Conservation (phyloP, 2,797 vertebrate genomes). For the Lepilemur ruficaudatus region DNA sequence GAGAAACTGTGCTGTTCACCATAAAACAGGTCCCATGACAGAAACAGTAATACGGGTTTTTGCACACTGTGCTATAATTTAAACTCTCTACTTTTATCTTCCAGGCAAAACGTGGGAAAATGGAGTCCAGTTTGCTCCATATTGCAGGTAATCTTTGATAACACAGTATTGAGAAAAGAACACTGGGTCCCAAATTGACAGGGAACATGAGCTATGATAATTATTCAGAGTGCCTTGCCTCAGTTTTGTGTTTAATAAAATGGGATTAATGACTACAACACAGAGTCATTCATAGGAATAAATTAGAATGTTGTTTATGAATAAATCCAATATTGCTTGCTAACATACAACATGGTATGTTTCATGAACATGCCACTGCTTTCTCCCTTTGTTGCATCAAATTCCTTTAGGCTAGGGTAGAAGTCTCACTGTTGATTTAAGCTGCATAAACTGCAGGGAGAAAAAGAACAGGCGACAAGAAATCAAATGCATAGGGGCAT, state of each 20-base stretch:
- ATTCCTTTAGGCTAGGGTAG: neutral
- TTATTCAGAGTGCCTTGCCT: neutral
- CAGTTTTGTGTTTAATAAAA: neutral
- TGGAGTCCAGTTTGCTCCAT: neutral
- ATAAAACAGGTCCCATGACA: neutral
- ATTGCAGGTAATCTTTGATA: neutral
- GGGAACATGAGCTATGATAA: neutral
- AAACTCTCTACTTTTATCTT: constrained; percentile 3
- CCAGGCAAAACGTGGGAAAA: neutral
- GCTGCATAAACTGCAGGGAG: neutral
- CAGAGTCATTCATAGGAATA: neutral
- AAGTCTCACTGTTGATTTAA: neutral
- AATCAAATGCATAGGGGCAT: neutral
- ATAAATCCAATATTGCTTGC: neutral
- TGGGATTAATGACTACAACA: neutral
- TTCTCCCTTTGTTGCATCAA: neutral
- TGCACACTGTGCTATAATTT: constrained; percentile 24
- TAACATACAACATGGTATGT: neutral
- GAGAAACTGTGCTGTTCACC: neutral
- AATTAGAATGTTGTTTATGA: neutral
- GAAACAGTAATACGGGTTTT: neutral
- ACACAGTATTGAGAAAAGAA: neutral
- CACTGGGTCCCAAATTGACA: neutral
- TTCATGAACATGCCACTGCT: neutral
- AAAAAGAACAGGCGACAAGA: neutral